Conservation (phyloP, 2,797 vertebrate genomes). For the Thalassophryne amazonica region DNA sequence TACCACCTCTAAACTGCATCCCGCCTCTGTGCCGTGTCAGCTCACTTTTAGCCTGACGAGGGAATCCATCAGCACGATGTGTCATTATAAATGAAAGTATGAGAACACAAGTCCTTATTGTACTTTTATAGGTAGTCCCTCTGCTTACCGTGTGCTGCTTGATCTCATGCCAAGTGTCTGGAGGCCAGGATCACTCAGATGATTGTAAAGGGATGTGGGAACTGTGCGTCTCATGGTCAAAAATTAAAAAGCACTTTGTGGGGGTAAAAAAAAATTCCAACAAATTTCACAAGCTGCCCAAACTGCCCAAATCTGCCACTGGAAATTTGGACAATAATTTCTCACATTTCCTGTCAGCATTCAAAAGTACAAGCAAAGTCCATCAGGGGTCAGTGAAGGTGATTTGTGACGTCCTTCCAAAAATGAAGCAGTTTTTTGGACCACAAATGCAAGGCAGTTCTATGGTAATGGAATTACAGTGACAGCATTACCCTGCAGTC, state of each 20-base stretch:
- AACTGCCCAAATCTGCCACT: constrained; percentile 33
- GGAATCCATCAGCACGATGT: constrained; percentile 22
- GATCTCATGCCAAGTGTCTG: constrained; percentile 50
- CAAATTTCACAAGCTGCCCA: constrained; percentile 3
- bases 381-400: constrained; percentile 21
- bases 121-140: constrained; percentile 40
- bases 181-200: constrained; percentile 36
- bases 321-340: constrained; percentile 19
- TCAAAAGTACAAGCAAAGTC: constrained; percentile 30
- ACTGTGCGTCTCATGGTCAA: constrained; percentile 7
- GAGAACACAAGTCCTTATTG: constrained; percentile 24
- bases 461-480: too few species aligned
- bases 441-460: too few species aligned
- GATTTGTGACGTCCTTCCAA: constrained; percentile 38
- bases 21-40: neutral
- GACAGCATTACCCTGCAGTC: too few species aligned
- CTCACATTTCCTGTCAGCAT: constrained; percentile 31
- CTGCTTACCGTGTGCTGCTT: constrained; percentile 27
- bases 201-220: constrained; percentile 7
- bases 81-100: constrained; percentile 17
- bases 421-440: constrained; percentile 27
- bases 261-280: constrained; percentile 21
- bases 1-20: constrained; percentile 1
- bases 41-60: neutral
- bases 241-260: neutral